Conservation (phyloP, 2,113 vertebrate genomes). For the Leptobrachium ailaonicum region DNA sequence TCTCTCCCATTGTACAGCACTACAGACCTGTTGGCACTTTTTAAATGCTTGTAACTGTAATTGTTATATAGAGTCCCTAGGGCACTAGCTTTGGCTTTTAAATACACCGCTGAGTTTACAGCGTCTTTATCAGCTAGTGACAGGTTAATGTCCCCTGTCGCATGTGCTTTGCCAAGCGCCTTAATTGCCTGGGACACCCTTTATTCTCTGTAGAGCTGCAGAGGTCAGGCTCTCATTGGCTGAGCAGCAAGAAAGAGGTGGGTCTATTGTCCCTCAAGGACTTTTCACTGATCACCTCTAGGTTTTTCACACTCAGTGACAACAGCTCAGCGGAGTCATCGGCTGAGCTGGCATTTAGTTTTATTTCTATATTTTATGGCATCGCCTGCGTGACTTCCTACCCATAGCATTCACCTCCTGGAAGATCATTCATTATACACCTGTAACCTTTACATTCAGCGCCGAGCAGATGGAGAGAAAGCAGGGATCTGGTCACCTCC, state of each 20-base stretch:
- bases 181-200: conserved; percentile 13
- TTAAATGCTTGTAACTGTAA: no score
- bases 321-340: conserved; percentile 41
- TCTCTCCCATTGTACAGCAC: no score
- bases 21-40: no score
- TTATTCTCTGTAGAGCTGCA: not conserved
- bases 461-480: not conserved
- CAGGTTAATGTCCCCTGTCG: not conserved
- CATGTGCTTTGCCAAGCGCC: not conserved
- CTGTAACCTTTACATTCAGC: not conserved
- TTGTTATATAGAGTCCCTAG: no score
- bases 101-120: no score
- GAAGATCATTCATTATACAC: not conserved
- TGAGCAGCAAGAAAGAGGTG: conserved; percentile 5
- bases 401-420: not conserved
- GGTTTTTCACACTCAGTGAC: conserved; percentile 25
- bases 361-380: not conserved
- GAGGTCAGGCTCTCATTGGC: conserved; percentile 15
- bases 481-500: not conserved
- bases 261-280: conserved; percentile 27
- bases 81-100: no score
- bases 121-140: not conserved
- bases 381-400: not conserved
- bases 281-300: conserved; percentile 39
- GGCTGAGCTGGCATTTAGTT: conserved; percentile 35